These are phyloP conservation scores for Merops nubicus DNA, from an alignment of 2,113 vertebrate species.

Conservation along the genomic window DNA sequence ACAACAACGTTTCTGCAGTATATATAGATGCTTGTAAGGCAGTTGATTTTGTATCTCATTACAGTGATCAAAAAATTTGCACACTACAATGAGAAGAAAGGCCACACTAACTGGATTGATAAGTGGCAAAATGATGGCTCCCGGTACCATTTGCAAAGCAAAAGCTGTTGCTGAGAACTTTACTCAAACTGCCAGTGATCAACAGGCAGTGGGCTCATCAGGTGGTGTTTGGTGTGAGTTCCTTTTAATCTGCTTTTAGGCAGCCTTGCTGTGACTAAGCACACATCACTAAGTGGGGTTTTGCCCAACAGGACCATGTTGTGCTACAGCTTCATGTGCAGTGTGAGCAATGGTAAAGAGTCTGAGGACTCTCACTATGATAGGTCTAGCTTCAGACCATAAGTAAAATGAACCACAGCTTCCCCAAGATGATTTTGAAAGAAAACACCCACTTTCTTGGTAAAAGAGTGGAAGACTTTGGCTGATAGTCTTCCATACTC, in stretches of 20 bases:
- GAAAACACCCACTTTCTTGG: background rate
- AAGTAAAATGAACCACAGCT: background rate
- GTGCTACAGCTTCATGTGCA: background rate
- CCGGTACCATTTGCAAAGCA: background rate
- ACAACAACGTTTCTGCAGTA: accelerated
- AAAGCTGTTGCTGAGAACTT: background rate
- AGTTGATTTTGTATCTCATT: background rate
- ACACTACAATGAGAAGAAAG: background rate
- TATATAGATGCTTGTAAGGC: background rate
- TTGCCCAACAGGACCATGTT: background rate
- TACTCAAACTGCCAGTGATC: background rate
- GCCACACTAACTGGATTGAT: background rate
- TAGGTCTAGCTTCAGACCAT: background rate
- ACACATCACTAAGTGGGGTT: accelerated
- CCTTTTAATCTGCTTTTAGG: background rate
- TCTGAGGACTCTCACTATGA: accelerated
- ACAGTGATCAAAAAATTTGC: background rate
- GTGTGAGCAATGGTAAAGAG: background rate
- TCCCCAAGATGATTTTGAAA: background rate
- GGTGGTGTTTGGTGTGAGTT: background rate
- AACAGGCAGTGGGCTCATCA: background rate
- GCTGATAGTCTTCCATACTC: background rate
- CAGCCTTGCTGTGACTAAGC: background rate
- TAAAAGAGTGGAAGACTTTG: background rate
- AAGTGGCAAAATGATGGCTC: background rate